Conservation (phyloP, 2,888 invertebrate genomes). For the Dynastes maya region DNA sequence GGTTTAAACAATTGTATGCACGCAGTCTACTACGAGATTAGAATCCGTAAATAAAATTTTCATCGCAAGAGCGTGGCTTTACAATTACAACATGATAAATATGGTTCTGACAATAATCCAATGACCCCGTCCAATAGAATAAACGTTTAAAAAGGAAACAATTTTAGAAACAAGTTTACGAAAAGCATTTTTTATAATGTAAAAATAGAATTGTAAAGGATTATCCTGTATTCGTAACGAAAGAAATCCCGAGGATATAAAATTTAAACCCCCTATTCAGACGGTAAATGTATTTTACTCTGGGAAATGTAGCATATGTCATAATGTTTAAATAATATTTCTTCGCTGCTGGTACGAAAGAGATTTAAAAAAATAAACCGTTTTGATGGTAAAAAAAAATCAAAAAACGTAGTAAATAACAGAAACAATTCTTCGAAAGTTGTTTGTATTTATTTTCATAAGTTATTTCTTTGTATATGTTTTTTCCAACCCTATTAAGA, state of each 20-base stretch:
- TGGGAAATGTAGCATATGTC: not conserved
- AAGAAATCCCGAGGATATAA: not conserved
- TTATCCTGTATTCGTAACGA: not conserved
- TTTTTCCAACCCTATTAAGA: no score
- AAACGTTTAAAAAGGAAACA: not conserved
- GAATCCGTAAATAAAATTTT: constrained; percentile 52
- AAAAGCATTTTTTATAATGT: not conserved
- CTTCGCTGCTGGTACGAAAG: not conserved
- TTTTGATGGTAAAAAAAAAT: no score
- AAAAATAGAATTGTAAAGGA: constrained; percentile 8
- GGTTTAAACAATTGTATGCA: constrained; percentile 55
- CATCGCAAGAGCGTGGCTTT: constrained; percentile 16
- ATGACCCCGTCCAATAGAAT: constrained; percentile 7
- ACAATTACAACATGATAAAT: constrained; percentile 35
- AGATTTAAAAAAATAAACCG: not conserved
- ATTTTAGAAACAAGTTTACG: not conserved
- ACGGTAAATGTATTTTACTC: not conserved
- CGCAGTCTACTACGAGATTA: constrained; percentile 52
- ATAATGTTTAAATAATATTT: no score
- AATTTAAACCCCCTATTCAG: not conserved
- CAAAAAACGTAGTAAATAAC: no score
- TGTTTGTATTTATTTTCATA: no score
- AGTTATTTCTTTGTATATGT: no score
- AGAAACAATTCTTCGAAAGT: no score
- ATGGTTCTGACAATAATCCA: constrained; percentile 15